Base-by-base conservation (phyloP, 2,888 invertebrate genomes). In the Apodemia mormo region DNA sequence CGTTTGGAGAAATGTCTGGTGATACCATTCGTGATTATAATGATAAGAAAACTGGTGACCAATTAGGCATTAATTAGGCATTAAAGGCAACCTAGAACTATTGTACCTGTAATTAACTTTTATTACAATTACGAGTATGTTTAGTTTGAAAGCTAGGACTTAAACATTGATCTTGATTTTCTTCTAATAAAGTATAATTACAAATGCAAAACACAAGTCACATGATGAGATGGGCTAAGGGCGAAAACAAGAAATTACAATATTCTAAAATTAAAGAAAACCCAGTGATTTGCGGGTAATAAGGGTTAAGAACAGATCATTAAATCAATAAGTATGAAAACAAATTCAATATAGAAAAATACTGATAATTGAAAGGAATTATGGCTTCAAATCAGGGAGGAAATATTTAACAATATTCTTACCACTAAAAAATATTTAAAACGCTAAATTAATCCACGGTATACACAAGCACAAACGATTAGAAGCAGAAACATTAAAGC, bases 381-480 rank as follows among this genome's bases (percentile, higher is more conserved):
- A 29, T 4, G 58, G 0, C 14, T 33, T 33, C 61, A 61, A 33
- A 61, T 14, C 30, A 61, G 33, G 61, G 33, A 14, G 61, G 61
- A 61, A 37, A 61, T 7, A 33, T 61, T 58, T 58, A 29, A 14
- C 37, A 1, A 14, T 12, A 33, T 30, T 81, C 86, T 86, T 87
- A 87, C 85, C 85, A 67, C 49, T 64, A 49, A 29, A 52, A 22
- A 22, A 79, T 77, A 77, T 70, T 70, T 73, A 72, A 76, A 76
- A 78, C 72, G 74, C 70, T 67, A 73, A 77, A 79, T 80, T 80
- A 77, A 82, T 84, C 81, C 77, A 75, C 71, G 70, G 78, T 74
- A 75, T 82, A 77, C 87, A 90, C 86, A 84, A 82, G 73, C 87
- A 90, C 87, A 76, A 78, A 75, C 75, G 77, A 76, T 76, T 78